These are phyloP conservation scores for Solenopsis fugax DNA, from an alignment of 1,140 invertebrate genomes.

Conservation along the genomic window DNA sequence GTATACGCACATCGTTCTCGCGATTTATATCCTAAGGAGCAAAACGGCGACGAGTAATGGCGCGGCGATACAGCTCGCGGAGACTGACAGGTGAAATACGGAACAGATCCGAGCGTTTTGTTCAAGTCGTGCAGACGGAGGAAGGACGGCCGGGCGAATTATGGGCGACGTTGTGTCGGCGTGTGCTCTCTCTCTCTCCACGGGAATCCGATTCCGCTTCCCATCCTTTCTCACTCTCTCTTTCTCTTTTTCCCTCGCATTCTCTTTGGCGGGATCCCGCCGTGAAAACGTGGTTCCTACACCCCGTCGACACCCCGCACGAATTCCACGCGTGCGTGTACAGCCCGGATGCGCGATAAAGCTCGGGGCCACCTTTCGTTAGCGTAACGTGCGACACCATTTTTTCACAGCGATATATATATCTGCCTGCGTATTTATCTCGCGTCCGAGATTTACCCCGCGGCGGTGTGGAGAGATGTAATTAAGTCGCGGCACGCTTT, in stretches of 20 bases:
- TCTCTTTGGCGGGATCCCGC: neutral
- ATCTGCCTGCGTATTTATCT: slow-evolving; percentile 62
- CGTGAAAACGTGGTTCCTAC: slow-evolving; percentile 18
- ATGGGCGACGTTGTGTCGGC: slow-evolving; percentile 61
- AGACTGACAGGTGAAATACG: slow-evolving; percentile 64
- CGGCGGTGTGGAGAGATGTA: slow-evolving; percentile 26
- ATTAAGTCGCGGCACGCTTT: slow-evolving; percentile 64
- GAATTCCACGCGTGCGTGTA: slow-evolving; percentile 18
- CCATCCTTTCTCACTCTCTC: neutral
- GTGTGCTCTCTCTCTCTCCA: slow-evolving; percentile 20
- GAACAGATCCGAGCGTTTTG: slow-evolving; percentile 61
- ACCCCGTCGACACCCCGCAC: neutral
- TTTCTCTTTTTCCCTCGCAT: neutral
- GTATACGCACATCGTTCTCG: slow-evolving; percentile 55
- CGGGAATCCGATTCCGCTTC: slow-evolving; percentile 17
- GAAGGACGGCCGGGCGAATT: slow-evolving; percentile 47
- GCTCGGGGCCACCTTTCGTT: neutral
- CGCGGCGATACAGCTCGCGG: slow-evolving; percentile 34
- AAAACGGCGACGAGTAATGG: slow-evolving; percentile 55
- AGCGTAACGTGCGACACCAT: slow-evolving; percentile 54
- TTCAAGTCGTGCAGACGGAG: slow-evolving; percentile 42
- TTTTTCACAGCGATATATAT: slow-evolving; percentile 68
- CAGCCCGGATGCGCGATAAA: slow-evolving; percentile 21
- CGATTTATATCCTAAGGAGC: slow-evolving; percentile 61
- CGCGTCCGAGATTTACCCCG: slow-evolving; percentile 61